Evolutionary conservation across 2,888 invertebrate species (phyloP).

Genomic region (Xestia c-nigrum): DNA sequence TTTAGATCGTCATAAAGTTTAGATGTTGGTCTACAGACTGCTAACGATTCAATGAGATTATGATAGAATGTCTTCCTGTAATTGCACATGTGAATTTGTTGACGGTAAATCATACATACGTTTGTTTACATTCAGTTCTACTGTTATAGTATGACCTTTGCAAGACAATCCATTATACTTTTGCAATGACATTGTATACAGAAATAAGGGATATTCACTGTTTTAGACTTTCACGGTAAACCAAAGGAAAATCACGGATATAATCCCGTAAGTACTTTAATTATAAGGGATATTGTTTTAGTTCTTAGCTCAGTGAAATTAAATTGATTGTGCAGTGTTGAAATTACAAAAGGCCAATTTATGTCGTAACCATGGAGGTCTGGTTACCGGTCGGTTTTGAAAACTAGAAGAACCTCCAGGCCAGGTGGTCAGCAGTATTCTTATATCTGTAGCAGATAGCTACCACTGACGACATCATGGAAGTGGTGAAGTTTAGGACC

Average conservation of each 20-base stretch:
- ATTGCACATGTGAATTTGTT: background rate
- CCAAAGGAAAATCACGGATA: no score
- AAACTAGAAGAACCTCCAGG: no score
- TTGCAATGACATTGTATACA: background rate
- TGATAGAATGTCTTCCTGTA: constrained; percentile 15
- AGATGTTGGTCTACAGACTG: background rate
- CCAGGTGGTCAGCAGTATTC: no score
- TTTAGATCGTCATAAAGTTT: constrained; percentile 28
- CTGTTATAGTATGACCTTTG: background rate
- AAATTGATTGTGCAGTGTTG: background rate
- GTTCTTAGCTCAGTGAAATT: background rate
- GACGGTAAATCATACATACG: background rate
- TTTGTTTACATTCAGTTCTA: no score
- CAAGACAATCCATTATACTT: background rate
- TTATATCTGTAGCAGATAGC: no score
- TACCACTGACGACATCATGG: background rate
- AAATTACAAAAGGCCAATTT: background rate
- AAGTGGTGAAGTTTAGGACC: background rate
- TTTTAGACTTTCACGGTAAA: no score
- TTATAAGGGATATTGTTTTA: no score
- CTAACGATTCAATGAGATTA: constrained; percentile 1
- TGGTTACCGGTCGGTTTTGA: background rate
- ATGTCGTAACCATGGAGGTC: background rate
- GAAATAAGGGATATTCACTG: no score
- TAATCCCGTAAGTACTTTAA: no score